These are phyloP conservation scores for Camponotus floridanus DNA, from an alignment of 1,140 invertebrate species.

Conservation along the genomic window DNA sequence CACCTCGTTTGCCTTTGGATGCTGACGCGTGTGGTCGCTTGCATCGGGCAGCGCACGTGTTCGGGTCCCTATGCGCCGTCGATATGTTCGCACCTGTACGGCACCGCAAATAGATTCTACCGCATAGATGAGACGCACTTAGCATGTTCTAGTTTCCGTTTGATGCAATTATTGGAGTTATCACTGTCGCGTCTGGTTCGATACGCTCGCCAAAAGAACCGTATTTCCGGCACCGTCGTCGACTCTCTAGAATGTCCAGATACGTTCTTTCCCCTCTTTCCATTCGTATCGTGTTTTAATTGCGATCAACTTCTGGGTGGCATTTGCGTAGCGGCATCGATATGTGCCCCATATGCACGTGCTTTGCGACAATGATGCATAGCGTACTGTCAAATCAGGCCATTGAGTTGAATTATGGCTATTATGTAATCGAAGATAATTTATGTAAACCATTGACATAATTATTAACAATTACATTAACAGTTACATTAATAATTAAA, in stretches of 20 bases:
- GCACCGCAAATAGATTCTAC: constrained; percentile 40
- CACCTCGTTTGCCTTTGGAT: constrained; percentile 61
- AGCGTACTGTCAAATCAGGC: constrained; percentile 26
- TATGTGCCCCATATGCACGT: constrained; percentile 25
- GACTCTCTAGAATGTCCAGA: constrained; percentile 20
- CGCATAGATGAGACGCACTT: constrained; percentile 50
- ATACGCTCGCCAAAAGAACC: constrained; percentile 56
- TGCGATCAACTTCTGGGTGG: constrained; percentile 37
- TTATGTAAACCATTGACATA: constrained; percentile 29
- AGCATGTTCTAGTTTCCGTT: constrained; percentile 70
- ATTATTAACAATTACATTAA: no score
- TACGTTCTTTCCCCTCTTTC: constrained; percentile 35
- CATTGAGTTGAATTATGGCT: constrained; percentile 50
- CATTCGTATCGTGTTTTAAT: constrained; percentile 20
- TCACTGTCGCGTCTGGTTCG: background rate
- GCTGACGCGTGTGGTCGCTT: constrained; percentile 40
- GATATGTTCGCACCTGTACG: constrained; percentile 64
- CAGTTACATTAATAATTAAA: no score
- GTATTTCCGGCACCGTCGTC: constrained; percentile 68
- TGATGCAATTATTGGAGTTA: constrained; percentile 75
- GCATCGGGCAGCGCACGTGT: background rate
- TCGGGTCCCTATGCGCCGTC: constrained; percentile 7
- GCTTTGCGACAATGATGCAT: constrained; percentile 42
- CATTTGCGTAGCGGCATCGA: constrained; percentile 8
- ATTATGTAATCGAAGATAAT: constrained; percentile 32